phyloP scores from a whole-genome alignment of 2,797 vertebrate species.

The Lutjanus argentimaculatus region DNA sequence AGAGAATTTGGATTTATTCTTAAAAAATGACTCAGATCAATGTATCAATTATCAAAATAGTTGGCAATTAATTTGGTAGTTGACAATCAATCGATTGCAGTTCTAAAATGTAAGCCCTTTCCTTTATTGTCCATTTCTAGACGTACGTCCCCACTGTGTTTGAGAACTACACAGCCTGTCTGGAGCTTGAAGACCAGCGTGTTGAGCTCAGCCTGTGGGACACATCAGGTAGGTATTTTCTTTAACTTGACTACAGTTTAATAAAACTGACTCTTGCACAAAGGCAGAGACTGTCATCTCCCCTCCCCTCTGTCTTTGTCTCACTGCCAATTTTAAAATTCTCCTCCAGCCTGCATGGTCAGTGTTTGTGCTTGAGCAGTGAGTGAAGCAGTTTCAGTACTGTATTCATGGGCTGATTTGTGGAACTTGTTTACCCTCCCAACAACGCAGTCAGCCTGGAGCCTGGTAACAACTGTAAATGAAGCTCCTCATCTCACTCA shows the following conservation, averaged over 20 bases:
- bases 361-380: slow-evolving; percentile 1
- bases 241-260: neutral
- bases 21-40: too few relatives aligned
- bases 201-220: slow-evolving; percentile 98
- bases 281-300: neutral
- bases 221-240: slow-evolving; percentile 91
- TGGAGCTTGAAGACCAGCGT: slow-evolving; percentile 94
- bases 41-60: too few relatives aligned
- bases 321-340: neutral
- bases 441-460: slow-evolving; percentile 38
- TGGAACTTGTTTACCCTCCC: slow-evolving; percentile 49
- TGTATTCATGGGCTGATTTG: slow-evolving; percentile 31
- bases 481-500: slow-evolving; percentile 13
- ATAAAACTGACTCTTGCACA: neutral
- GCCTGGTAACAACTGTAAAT: slow-evolving; percentile 47
- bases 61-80: too few relatives aligned
- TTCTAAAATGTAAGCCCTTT: neutral
- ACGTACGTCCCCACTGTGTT: slow-evolving; percentile 97
- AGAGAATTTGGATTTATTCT: too few relatives aligned
- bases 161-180: slow-evolving; percentile 96
- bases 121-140: slow-evolving; percentile 73
- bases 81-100: too few relatives aligned
- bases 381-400: slow-evolving; percentile 18
- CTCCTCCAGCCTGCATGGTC: neutral
- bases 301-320: slow-evolving; percentile 4